Percentiles rank a stretch among this genome's conserved stretches.
Conservation (phyloP, 2,113 vertebrate genomes). For the Paramisgurnus dabryanus region DNA sequence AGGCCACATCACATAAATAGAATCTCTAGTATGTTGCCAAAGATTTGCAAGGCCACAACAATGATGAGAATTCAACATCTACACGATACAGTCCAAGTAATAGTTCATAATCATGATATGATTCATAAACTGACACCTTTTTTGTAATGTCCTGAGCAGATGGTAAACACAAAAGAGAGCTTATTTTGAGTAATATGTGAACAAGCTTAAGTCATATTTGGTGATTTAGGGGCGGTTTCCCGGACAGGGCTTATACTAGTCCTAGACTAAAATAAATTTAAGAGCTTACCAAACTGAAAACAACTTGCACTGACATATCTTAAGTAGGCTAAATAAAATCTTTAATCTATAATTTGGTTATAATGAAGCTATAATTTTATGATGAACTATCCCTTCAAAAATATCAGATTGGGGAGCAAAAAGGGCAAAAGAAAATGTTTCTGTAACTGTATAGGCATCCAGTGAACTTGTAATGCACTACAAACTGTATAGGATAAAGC, state of each 20-base stretch:
- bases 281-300: too few species aligned
- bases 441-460: not conserved
- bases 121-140: conserved; percentile 19
- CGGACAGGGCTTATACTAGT: too few species aligned
- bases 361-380: not conserved
- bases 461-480: too few species aligned
- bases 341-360: too few species aligned
- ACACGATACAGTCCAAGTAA: not conserved
- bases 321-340: too few species aligned
- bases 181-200: not conserved
- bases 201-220: not conserved
- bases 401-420: not conserved
- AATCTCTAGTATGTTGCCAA: conserved; percentile 25
- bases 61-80: not conserved
- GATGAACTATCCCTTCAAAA: not conserved
- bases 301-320: too few species aligned
- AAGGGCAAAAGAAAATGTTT: conserved; percentile 8
- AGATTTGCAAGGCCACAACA: conserved; percentile 26
- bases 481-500: too few species aligned
- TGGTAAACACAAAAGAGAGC: conserved; percentile 12
- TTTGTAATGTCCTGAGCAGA: conserved; percentile 10
- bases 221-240: too few species aligned
- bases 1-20: conserved; percentile 36
- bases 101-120: not conserved
- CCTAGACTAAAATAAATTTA: too few species aligned